Evolutionary conservation across 2,888 invertebrate genomes (phyloP).

Genomic region (Tetanocera ferruginea): DNA sequence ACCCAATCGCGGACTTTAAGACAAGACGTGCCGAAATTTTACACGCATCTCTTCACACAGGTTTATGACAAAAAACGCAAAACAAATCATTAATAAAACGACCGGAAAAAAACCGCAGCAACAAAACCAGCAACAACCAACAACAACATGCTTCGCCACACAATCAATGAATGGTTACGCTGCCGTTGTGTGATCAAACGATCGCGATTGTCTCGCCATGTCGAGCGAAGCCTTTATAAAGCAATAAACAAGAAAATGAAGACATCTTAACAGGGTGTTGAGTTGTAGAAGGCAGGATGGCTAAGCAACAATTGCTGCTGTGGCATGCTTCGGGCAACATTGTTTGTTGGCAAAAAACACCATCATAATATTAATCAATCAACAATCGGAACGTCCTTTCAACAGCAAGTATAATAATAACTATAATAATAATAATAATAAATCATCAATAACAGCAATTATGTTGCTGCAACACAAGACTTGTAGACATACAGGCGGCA

Average conservation of each 20-base stretch:
- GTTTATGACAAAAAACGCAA: not conserved
- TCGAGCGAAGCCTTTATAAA: not conserved
- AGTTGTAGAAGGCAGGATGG: not conserved
- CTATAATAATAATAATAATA: too few relatives aligned
- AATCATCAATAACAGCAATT: too few relatives aligned
- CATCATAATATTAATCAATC: constrained; percentile 2
- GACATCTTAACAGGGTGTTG: not conserved
- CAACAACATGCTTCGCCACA: not conserved
- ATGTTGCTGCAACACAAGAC: not conserved
- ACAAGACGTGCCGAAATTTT: not conserved
- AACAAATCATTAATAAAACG: not conserved
- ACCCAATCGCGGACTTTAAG: too few relatives aligned
- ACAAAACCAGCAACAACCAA: not conserved
- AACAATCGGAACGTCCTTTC: constrained; percentile 9
- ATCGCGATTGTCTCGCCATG: not conserved
- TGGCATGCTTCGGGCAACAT: not conserved
- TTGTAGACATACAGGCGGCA: not conserved
- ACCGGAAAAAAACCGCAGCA: not conserved
- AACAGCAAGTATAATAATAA: not conserved
- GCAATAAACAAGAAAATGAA: constrained; percentile 16
- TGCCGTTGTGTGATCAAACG: not conserved
- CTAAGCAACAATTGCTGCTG: not conserved
- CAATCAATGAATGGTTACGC: constrained; percentile 1
- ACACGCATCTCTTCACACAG: not conserved
- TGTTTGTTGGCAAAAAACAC: not conserved